Percentiles rank a stretch among this genome's conserved stretches.
Evolutionary conservation across 2,888 invertebrate genomes (phyloP).

Genomic region (Folsomia manolachei): DNA sequence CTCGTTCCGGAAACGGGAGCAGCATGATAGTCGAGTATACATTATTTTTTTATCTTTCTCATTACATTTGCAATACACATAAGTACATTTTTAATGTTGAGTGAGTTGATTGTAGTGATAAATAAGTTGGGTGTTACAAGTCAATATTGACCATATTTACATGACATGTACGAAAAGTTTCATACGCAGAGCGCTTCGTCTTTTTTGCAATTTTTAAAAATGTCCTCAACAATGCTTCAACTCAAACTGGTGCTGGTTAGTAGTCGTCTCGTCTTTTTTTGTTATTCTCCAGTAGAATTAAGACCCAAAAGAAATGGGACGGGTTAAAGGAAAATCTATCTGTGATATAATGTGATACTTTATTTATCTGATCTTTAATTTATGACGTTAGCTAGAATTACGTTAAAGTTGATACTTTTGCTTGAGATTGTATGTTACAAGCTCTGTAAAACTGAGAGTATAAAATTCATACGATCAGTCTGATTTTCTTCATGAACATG

Average conservation of each 20-base stretch:
- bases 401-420: neutral
- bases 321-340: no score
- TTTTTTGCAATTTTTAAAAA: no score
- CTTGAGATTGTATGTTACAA: neutral
- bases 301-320: no score
- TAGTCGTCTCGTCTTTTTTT: no score
- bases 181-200: no score
- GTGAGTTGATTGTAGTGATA: neutral
- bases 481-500: neutral
- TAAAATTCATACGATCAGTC: neutral
- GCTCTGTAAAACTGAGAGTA: neutral
- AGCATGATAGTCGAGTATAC: slow-evolving; percentile 46
- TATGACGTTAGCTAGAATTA: no score
- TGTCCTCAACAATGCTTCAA: no score
- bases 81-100: neutral
- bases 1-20: slow-evolving; percentile 22
- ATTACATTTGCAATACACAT: neutral
- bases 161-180: no score
- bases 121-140: neutral
- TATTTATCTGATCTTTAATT: neutral
- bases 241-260: no score
- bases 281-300: no score
- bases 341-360: neutral
- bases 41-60: neutral
- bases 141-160: neutral